These are phyloP conservation scores for Vicugna pacos DNA, from an alignment of 2,113 vertebrate species.

Conservation along the genomic window DNA sequence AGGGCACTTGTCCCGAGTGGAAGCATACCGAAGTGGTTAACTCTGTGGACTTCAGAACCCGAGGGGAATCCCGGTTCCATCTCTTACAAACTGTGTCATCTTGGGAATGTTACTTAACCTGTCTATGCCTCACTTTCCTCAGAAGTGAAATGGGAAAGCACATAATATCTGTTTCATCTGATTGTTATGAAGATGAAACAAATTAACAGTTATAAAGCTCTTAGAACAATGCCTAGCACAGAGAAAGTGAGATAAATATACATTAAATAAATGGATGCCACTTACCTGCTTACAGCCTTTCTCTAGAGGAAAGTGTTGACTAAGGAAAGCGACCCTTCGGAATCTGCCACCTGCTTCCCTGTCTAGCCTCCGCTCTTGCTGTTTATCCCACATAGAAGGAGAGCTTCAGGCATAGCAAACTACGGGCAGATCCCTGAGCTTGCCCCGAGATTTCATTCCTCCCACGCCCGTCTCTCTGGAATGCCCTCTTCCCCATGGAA, in stretches of 20 bases:
- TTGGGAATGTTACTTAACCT: background rate
- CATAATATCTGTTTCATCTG: background rate
- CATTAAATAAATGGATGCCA: background rate
- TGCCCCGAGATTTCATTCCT: background rate
- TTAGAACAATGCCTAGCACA: background rate
- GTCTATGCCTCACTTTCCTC: background rate
- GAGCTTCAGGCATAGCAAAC: background rate
- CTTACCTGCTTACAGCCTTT: background rate
- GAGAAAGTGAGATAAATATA: background rate
- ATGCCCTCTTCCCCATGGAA: background rate
- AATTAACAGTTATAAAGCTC: background rate
- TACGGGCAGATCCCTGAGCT: background rate
- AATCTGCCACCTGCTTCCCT: background rate
- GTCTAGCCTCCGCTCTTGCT: background rate
- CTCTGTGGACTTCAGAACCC: background rate
- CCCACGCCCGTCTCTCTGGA: background rate
- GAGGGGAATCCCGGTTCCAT: background rate
- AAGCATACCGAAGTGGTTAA: background rate
- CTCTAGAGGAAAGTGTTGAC: background rate
- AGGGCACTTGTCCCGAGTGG: background rate
- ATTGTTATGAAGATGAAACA: background rate
- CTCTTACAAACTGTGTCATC: background rate
- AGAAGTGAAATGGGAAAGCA: background rate
- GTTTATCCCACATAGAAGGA: background rate
- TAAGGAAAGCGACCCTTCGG: background rate